phyloP scores from a whole-genome alignment of 2,888 invertebrate genomes.

The Yponomeuta plumbellus region DNA sequence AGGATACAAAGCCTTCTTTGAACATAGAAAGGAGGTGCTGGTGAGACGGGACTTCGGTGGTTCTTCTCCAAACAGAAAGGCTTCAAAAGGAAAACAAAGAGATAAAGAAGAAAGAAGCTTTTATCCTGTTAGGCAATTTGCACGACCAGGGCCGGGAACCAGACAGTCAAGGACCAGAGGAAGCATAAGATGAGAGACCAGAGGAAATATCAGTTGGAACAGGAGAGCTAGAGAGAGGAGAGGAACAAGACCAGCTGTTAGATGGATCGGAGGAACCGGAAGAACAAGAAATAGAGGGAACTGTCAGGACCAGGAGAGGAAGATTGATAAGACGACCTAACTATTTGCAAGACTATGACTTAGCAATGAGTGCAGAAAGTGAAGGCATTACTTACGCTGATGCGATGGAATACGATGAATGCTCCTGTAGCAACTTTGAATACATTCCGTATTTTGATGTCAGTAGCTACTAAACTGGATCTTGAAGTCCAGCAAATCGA shows the following conservation, averaged over 20 bases:
- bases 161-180: not conserved
- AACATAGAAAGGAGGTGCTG: too few relatives aligned
- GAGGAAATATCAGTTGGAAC: not conserved
- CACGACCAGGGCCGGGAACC: not conserved
- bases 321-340: not conserved
- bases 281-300: not conserved
- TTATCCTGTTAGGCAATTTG: not conserved
- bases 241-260: not conserved
- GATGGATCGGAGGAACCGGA: not conserved
- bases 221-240: not conserved
- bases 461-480: conserved; percentile 5
- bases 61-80: too few relatives aligned
- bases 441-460: not conserved
- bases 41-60: too few relatives aligned
- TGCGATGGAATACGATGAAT: not conserved
- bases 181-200: not conserved
- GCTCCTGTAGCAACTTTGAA: conserved; percentile 4
- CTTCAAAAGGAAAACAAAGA: too few relatives aligned
- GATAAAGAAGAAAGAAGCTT: too few relatives aligned
- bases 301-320: not conserved
- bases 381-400: not conserved
- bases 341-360: not conserved
- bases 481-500: conserved; percentile 27
- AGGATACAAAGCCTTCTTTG: too few relatives aligned
- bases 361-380: not conserved